These are phyloP conservation scores for Sternotherus odoratus DNA, from an alignment of 2,797 vertebrate species.

Conservation along the genomic window DNA sequence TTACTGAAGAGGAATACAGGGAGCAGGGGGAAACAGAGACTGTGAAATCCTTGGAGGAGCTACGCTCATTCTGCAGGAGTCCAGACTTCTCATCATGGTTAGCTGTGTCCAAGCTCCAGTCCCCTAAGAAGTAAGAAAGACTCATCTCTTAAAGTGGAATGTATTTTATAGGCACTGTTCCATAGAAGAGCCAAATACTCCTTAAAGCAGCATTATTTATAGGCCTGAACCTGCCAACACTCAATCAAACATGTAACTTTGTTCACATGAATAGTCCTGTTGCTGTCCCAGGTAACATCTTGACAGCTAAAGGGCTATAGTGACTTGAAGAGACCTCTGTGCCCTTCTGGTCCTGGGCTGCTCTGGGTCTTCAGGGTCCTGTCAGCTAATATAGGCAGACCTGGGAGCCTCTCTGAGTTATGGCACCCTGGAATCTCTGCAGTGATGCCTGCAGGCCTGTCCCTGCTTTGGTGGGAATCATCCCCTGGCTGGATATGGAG, in stretches of 20 bases:
- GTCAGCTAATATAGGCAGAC: neutral
- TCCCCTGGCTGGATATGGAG: neutral
- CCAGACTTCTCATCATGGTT: conserved; percentile 85
- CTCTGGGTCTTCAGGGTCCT: neutral
- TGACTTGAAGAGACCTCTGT: neutral
- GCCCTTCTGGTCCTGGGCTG: neutral
- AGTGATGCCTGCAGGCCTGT: neutral
- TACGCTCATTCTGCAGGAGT: conserved; percentile 80
- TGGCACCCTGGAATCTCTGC: neutral
- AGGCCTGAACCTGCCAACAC: neutral
- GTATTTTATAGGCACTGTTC: neutral
- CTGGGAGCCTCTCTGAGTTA: neutral
- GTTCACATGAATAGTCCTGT: neutral
- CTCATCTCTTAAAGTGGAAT: neutral
- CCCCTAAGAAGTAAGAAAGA: conserved; percentile 81
- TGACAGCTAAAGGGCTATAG: neutral
- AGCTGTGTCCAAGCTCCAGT: conserved; percentile 80
- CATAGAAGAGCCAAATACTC: neutral
- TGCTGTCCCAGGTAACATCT: neutral
- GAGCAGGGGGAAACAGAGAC: conserved; percentile 85
- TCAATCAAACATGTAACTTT: rapidly evolving
- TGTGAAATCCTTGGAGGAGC: conserved; percentile 80
- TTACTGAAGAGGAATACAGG: conserved; percentile 86
- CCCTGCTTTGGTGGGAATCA: neutral
- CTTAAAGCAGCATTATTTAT: neutral